Conservation (phyloP, 2,797 vertebrate species). For the Xyrichtys novacula region DNA sequence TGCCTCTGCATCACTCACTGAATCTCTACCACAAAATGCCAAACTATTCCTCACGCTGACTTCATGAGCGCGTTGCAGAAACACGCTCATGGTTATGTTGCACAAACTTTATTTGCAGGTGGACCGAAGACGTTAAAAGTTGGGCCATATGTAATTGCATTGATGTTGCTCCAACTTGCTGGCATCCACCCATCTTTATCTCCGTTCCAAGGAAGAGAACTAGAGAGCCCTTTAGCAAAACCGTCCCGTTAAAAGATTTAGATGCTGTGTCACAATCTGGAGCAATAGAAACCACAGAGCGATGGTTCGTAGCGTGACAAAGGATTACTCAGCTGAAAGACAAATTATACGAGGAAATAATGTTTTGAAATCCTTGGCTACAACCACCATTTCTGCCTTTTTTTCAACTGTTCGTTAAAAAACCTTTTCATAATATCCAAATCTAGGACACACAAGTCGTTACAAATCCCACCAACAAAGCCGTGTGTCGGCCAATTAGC, state of each 20-base stretch:
- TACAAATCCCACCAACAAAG: not conserved
- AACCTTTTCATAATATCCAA: not conserved
- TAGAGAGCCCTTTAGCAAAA: constrained; percentile 27
- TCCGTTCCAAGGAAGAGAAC: constrained; percentile 31
- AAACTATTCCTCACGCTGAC: constrained; percentile 3
- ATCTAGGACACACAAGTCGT: constrained; percentile 16
- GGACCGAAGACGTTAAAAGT: constrained; percentile 39
- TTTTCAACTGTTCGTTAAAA: constrained; percentile 1
- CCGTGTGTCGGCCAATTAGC: constrained; percentile 18
- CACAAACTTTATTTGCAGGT: constrained; percentile 45
- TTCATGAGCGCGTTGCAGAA: constrained; percentile 38
- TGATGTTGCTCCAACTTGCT: constrained; percentile 57
- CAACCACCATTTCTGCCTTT: too few species aligned
- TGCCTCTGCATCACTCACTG: constrained; percentile 3
- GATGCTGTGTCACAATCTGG: constrained; percentile 35
- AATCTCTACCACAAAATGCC: not conserved
- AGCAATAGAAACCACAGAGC: constrained; percentile 13
- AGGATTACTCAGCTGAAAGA: constrained; percentile 30
- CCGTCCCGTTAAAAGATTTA: constrained; percentile 30
- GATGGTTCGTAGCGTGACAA: constrained; percentile 34
- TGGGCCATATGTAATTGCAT: constrained; percentile 50
- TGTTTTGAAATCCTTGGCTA: not conserved
- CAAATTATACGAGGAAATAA: not conserved
- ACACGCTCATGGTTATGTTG: constrained; percentile 26
- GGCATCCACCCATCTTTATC: constrained; percentile 51